A percentile compares a stretch with the other conserved stretches of the same genome.
These are phyloP conservation scores for Tympanuchus pallidicinctus DNA, from an alignment of 2,113 vertebrate species.

Conservation along the genomic window DNA sequence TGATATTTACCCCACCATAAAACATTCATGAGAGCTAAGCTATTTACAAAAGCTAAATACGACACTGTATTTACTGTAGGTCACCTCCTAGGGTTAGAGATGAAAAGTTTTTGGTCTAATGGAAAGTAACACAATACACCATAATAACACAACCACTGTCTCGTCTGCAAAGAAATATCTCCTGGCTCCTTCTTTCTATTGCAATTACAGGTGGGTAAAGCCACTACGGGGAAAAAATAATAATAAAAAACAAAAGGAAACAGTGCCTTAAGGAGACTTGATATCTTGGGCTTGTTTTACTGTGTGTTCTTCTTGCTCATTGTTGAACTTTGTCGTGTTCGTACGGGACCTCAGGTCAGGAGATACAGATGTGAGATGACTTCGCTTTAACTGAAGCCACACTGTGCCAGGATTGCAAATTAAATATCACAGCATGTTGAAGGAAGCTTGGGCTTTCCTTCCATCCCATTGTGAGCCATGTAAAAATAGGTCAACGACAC, in stretches of 20 bases:
- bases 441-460: neutral
- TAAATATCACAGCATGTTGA: neutral
- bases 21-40: slow-evolving; percentile 84
- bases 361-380: neutral
- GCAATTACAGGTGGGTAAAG: slow-evolving; percentile 67
- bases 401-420: neutral
- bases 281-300: neutral
- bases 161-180: slow-evolving; percentile 71
- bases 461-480: neutral
- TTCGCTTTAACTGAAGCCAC: slow-evolving; percentile 43
- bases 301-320: neutral
- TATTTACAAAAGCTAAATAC: slow-evolving; percentile 85
- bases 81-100: slow-evolving; percentile 82
- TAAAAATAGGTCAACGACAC: neutral
- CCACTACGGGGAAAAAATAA: neutral
- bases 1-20: slow-evolving; percentile 86
- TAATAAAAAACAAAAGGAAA: neutral
- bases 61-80: slow-evolving; percentile 84
- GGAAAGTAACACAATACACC: slow-evolving; percentile 76
- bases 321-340: neutral
- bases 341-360: neutral
- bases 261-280: neutral
- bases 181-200: slow-evolving; percentile 28
- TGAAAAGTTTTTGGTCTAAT: slow-evolving; percentile 81
- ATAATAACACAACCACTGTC: slow-evolving; percentile 72